These are phyloP conservation scores for Adineta ricciae DNA, from an alignment of 2,888 invertebrate genomes.

Conservation along the genomic window DNA sequence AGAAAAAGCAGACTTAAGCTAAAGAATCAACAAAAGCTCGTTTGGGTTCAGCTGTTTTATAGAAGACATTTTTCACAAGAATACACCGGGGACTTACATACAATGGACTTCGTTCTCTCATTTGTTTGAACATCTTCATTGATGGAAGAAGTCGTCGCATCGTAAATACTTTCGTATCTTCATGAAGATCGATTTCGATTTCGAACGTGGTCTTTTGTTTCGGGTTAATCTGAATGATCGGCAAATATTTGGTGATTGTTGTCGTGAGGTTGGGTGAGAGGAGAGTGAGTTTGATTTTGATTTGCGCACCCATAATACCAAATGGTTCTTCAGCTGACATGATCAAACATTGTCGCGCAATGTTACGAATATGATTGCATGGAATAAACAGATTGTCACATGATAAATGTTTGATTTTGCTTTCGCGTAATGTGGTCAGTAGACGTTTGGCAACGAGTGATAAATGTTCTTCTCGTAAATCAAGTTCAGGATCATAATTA, in stretches of 20 bases:
- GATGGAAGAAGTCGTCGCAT: not conserved
- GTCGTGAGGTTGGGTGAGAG: not conserved
- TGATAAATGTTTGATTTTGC: not conserved
- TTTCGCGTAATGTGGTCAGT: not conserved
- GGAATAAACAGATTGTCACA: not conserved
- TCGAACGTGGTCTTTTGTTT: not conserved
- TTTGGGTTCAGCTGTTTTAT: not conserved
- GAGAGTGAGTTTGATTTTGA: not conserved
- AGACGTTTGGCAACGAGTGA: not conserved
- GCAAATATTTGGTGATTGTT: not conserved
- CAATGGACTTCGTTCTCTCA: not conserved
- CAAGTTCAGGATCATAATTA: not conserved
- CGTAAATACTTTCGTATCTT: not conserved
- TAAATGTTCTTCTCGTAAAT: not conserved
- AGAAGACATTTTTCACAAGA: not conserved
- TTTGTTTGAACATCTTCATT: not conserved
- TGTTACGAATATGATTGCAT: not conserved
- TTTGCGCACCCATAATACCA: not conserved
- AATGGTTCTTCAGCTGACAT: constrained; percentile 14
- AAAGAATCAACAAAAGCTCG: not conserved
- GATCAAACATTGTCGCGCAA: not conserved
- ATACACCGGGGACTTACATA: not conserved
- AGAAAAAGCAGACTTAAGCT: not conserved
- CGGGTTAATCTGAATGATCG: not conserved
- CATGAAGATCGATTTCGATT: not conserved